These are phyloP conservation scores for Lasioglossum marginatum DNA, from an alignment of 2,888 invertebrate species.

Conservation along the genomic window DNA sequence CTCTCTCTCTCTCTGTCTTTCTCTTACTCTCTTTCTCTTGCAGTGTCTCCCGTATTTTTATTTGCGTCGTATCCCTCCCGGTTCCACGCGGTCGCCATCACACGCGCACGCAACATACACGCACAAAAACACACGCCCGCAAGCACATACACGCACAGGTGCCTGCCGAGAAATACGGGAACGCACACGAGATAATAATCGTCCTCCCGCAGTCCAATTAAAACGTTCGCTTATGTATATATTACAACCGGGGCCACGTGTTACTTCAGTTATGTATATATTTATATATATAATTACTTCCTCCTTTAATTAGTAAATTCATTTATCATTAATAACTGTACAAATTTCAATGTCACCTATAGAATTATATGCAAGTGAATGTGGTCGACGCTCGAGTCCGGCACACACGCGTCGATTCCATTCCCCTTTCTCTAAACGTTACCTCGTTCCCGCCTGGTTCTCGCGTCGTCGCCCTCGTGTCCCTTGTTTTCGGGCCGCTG, in stretches of 20 bases:
- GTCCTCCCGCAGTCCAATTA: slow-evolving; percentile 62
- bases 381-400: slow-evolving; percentile 80
- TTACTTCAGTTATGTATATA: slow-evolving; percentile 73
- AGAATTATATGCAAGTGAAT: slow-evolving; percentile 78
- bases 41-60: slow-evolving; percentile 1
- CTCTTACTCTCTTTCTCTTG: not conserved
- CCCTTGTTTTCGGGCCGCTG: not conserved
- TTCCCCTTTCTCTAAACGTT: slow-evolving; percentile 60
- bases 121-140: not conserved
- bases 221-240: slow-evolving; percentile 70
- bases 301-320: slow-evolving; percentile 83
- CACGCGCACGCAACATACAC: slow-evolving; percentile 5
- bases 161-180: slow-evolving; percentile 39
- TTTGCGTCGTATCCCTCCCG: not conserved
- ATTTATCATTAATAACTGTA: slow-evolving; percentile 85
- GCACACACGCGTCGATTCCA: slow-evolving; percentile 75
- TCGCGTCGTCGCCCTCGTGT: not conserved
- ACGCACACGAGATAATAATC: slow-evolving; percentile 62
- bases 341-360: slow-evolving; percentile 84
- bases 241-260: slow-evolving; percentile 75
- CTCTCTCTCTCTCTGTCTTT: slow-evolving; percentile 5
- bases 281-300: slow-evolving; percentile 77
- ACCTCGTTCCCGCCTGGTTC: slow-evolving; percentile 2
- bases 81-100: slow-evolving; percentile 9
- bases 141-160: not conserved